Base-by-base conservation (phyloP, 2,113 vertebrate species). In the Echinops telfairi region DNA sequence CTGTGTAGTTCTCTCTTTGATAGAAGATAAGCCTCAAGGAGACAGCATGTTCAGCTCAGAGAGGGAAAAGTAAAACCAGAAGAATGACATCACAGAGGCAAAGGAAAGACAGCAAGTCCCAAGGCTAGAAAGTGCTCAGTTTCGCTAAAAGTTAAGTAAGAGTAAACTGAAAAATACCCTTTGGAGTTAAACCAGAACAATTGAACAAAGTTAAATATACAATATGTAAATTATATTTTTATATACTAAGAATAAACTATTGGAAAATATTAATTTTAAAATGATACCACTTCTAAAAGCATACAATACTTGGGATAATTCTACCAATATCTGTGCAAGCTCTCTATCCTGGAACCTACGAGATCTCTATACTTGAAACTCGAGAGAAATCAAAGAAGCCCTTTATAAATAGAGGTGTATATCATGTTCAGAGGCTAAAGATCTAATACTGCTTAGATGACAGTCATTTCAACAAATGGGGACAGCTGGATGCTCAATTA, bases 161-260 rank as follows among this genome's bases (percentile, higher is more conserved):
- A 80, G 12, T 68, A 75, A 88, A 85, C 27, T 58, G 47, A 31
- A 91, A 93, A 86, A 82, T 47, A 78, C 11, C 15, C 77, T 86
- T 89, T 79, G 70, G 36, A 66, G 83, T 83, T 75, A 17, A 87
- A 27, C 15, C 73, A 25, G 73, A 76, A 40, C 19, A 76, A 40
- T 76, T 40, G 25, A 25, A 75, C 73, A 75, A 75, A 22, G 73
- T 38, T 17, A 71, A 31, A 23, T 70, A 70, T 71, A 70, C 31
- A 71, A 71, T 33, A 53, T 33, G 17, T 33, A 31, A 71, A 33
- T 38, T 75, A 9, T 38, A 40, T 38, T 75, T 75, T 36, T 75
- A 38, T 36, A 75, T 36, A 38, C 7, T 73, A 33, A 17, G 19
- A 75, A 25, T 36, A 75, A 40, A 25, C 20, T 40, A 27, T 40